Evolutionary conservation across 2,888 invertebrate genomes (phyloP), one percentile per base, ranked within the genome.

Genomic region (Orthosia gracilis): DNA sequence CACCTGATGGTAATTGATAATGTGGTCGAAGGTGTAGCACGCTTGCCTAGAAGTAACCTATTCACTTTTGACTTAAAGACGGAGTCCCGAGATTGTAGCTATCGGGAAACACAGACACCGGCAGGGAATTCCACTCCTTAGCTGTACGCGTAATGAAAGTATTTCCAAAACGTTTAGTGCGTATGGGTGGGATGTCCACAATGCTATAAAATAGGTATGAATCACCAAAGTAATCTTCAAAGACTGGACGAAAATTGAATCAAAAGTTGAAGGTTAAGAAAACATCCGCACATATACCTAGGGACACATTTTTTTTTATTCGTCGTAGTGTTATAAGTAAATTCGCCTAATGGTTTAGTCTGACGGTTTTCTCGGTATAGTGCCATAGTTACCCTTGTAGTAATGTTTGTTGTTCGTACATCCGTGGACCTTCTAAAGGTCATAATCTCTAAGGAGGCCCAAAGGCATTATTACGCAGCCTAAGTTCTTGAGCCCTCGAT

Each of bases 391-490:
- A 84, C 83, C 85, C 87, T 90, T 87, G 87, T 89, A 88, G 83
- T 89, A 85, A 87, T 84, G 85, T 85, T 72, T 80, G 83, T 77
- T 78, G 80, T 88, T 75, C 69, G 76, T 58, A 85, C 73, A 84
- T 85, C 78, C 84, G 78, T 86, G 87, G 87, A 90, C 85, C 85
- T 85, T 89, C 89, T 89, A 90, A 87, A 85, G 85, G 84, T 79
- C 85, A 89, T 90, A 90, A 90, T 90, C 89, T 92, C 85, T 77
- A 79, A 89, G 86, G 87, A 88, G 87, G 76, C 91, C 89, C 90
- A 73, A 75, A 89, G 91, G 92, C 89, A 89, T 90, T 91, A 91
- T 90, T 87, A 89, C 82, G 78, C 83, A 85, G 86, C 79, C 75
- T 87, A 88, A 90, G 85, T 90, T 91, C 88, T 86, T 85, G 84